These are phyloP conservation scores for Poecilobothrus nobilitatus DNA, from an alignment of 2,888 invertebrate genomes.

Conservation along the genomic window DNA sequence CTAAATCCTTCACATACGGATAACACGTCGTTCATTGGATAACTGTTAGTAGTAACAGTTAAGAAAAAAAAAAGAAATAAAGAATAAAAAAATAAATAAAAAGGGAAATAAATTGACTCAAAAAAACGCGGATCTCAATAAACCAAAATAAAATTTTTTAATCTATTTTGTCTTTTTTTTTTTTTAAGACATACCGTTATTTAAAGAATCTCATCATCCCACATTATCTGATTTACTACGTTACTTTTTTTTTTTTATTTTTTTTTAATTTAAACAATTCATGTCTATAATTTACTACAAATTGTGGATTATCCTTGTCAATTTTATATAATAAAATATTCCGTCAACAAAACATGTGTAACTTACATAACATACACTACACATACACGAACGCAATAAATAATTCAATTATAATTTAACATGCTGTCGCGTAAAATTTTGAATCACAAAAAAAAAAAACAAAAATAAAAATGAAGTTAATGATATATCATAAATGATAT, in stretches of 20 bases:
- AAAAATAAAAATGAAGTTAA: neutral
- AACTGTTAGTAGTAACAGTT: too few relatives aligned
- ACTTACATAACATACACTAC: too few relatives aligned
- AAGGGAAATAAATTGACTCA: neutral
- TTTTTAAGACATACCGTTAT: neutral
- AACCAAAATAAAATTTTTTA: neutral
- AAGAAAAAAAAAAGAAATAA: too few relatives aligned
- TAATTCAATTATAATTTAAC: neutral
- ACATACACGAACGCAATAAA: neutral
- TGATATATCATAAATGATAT: too few relatives aligned
- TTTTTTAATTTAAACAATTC: neutral
- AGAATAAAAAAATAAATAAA: neutral
- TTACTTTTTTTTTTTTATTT: neutral
- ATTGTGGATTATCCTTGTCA: neutral
- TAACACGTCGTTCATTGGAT: neutral
- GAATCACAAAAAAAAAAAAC: neutral
- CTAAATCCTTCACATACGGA: neutral
- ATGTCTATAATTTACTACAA: neutral
- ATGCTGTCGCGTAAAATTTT: neutral
- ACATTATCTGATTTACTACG: too few relatives aligned
- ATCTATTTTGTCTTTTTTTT: neutral
- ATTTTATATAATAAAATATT: neutral
- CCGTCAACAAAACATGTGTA: too few relatives aligned
- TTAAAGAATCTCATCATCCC: too few relatives aligned
- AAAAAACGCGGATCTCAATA: neutral